Conservation (phyloP, 1,140 invertebrate species). For the Drosophila saltans region DNA sequence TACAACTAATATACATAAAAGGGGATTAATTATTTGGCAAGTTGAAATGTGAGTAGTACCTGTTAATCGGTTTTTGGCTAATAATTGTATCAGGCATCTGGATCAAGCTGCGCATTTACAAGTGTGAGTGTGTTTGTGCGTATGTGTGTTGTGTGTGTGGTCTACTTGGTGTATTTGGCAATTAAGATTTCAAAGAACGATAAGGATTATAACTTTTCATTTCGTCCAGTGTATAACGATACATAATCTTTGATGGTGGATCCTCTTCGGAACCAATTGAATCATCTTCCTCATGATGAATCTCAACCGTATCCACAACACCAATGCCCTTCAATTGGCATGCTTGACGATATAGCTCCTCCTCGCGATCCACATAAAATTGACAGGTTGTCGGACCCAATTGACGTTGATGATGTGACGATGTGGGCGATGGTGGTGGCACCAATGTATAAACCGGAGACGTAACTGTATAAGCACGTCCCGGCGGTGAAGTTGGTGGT, state of each 20-base stretch:
- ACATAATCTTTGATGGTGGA: constrained; percentile 37
- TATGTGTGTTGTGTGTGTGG: constrained; percentile 5
- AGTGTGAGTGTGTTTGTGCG: too few relatives aligned
- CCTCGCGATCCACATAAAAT: constrained; percentile 71
- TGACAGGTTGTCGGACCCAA: constrained; percentile 24
- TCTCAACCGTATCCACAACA: constrained; percentile 25
- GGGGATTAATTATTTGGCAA: too few relatives aligned
- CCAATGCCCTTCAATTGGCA: constrained; percentile 65
- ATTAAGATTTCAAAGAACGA: constrained; percentile 61
- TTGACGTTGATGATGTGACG: constrained; percentile 27
- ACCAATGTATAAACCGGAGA: background rate
- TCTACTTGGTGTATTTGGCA: constrained; percentile 12
- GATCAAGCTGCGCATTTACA: too few relatives aligned
- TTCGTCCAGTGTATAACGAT: constrained; percentile 69
- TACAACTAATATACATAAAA: constrained; percentile 21
- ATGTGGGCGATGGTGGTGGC: constrained; percentile 15
- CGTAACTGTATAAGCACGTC: constrained; percentile 2
- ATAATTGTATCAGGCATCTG: too few relatives aligned
- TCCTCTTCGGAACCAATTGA: constrained; percentile 54
- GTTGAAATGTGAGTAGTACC: too few relatives aligned
- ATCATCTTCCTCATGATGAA: constrained; percentile 53
- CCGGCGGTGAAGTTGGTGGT: constrained; percentile 7
- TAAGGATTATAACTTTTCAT: constrained; percentile 75
- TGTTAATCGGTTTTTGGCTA: background rate
- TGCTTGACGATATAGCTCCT: constrained; percentile 66